Conservation (phyloP, 37 sponge, comb jelly and placozoan genomes). For the Hexactinellida sp. region DNA sequence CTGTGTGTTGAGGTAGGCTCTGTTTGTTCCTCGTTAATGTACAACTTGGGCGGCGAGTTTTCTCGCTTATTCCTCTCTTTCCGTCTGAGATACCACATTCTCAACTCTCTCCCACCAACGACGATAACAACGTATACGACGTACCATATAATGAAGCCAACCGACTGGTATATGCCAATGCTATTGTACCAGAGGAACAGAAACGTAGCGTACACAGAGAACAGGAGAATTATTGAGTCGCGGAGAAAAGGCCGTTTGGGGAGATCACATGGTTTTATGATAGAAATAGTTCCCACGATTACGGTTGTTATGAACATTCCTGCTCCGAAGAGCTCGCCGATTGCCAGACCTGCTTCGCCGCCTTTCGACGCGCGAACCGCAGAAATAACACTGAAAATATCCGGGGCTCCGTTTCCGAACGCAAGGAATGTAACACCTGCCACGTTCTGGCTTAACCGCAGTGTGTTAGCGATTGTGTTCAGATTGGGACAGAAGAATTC, state of each 20-base stretch:
- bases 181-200: slow-evolving; percentile 55
- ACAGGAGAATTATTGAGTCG: slow-evolving; percentile 80
- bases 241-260: slow-evolving; percentile 83
- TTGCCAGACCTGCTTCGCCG: slow-evolving; percentile 63
- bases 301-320: slow-evolving; percentile 91
- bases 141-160: slow-evolving; percentile 71
- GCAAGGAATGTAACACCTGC: slow-evolving; percentile 95
- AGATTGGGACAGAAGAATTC: slow-evolving; percentile 95
- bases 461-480: slow-evolving; percentile 67
- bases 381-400: slow-evolving; percentile 84
- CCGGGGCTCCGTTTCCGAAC: slow-evolving; percentile 92
- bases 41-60: neutral
- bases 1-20: neutral
- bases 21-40: neutral
- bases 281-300: slow-evolving; percentile 68
- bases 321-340: slow-evolving; percentile 96
- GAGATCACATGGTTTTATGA: slow-evolving; percentile 54
- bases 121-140: slow-evolving; percentile 76
- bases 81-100: neutral
- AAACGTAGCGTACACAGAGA: slow-evolving; percentile 74
- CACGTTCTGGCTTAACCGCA: slow-evolving; percentile 77
- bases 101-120: slow-evolving; percentile 45
- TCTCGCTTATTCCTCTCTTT: neutral
- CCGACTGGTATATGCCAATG: slow-evolving; percentile 41
- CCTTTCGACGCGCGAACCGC: slow-evolving; percentile 49